These are phyloP conservation scores for Chloroceryle amazona DNA, from an alignment of 2,797 vertebrate genomes.

Conservation along the genomic window DNA sequence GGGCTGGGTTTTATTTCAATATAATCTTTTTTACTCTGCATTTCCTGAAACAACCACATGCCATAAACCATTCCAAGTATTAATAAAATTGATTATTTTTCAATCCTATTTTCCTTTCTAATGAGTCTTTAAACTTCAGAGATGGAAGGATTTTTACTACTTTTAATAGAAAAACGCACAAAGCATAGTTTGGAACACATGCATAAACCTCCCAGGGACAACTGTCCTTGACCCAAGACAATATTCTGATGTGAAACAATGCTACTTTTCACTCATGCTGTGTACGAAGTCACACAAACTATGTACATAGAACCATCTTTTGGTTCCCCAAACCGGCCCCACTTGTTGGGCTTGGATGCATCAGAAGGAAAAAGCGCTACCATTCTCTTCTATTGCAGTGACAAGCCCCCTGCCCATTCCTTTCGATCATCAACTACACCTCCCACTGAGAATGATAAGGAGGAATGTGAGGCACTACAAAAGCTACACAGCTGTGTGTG, in stretches of 20 bases:
- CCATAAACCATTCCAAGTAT: background rate
- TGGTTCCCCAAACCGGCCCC: background rate
- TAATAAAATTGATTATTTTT: background rate
- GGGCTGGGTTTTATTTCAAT: background rate
- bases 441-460: background rate
- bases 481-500: slow-evolving; percentile 36
- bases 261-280: background rate
- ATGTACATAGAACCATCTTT: background rate
- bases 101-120: background rate
- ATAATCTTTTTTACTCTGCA: background rate
- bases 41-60: background rate
- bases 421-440: background rate
- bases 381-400: background rate
- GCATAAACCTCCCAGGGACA: background rate
- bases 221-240: background rate
- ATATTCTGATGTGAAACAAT: background rate
- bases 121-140: background rate
- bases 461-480: background rate
- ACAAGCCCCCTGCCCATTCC: slow-evolving; percentile 1
- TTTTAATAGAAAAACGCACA: background rate
- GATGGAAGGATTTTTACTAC: background rate
- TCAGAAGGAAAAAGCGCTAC: background rate
- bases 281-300: background rate
- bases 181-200: background rate
- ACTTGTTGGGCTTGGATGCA: background rate